Evolutionary conservation across 1,140 invertebrate genomes (phyloP).

Genomic region (Sogatella furcifera): DNA sequence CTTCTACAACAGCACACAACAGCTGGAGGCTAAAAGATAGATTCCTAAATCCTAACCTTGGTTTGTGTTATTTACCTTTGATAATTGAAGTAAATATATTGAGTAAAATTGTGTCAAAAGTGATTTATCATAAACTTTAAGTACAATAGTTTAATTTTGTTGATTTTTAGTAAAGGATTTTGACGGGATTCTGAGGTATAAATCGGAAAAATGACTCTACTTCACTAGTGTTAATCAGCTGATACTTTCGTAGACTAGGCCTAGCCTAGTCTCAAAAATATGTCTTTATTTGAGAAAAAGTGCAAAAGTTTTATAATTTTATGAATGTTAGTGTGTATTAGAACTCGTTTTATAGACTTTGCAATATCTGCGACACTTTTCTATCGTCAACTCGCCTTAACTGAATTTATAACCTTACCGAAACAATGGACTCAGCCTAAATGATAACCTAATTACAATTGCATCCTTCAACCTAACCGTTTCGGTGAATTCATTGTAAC

Average conservation of each 20-base stretch:
- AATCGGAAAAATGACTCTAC: neutral
- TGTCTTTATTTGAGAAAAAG: neutral
- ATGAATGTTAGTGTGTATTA: neutral
- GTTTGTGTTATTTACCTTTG: slow-evolving; percentile 1
- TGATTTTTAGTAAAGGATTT: neutral
- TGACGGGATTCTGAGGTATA: neutral
- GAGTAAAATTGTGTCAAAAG: neutral
- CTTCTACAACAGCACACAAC: neutral
- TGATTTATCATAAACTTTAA: neutral
- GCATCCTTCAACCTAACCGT: neutral
- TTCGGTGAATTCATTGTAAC: neutral
- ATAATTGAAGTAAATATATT: neutral
- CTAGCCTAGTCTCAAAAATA: neutral
- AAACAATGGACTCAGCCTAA: neutral
- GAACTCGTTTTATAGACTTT: neutral
- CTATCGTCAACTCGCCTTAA: neutral
- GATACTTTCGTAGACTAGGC: neutral
- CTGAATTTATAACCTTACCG: neutral
- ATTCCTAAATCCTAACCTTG: neutral
- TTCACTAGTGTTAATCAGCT: neutral
- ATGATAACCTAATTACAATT: neutral
- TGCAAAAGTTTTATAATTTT: neutral
- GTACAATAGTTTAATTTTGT: neutral
- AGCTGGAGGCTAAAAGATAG: neutral
- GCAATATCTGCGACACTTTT: neutral